Conservation (phyloP, 2,113 vertebrate genomes). For the Anolis sagrei region DNA sequence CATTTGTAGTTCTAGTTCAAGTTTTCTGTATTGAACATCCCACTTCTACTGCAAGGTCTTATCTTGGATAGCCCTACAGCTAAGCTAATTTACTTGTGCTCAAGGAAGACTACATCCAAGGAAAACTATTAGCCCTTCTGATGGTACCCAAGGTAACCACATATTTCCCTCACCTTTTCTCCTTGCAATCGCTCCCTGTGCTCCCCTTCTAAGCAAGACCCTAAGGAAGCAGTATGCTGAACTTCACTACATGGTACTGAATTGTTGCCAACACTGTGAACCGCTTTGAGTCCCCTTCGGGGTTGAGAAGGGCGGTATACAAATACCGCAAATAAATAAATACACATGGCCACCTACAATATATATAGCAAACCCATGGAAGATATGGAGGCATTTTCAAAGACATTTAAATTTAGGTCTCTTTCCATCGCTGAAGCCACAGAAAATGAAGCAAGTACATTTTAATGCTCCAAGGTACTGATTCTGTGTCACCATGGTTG, state of each 20-base stretch:
- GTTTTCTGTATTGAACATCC: not conserved
- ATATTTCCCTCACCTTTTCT: not conserved
- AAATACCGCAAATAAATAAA: no score
- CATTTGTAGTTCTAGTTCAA: not conserved
- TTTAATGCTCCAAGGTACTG: slow-evolving; percentile 92
- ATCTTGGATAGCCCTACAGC: not conserved
- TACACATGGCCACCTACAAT: slow-evolving; percentile 66
- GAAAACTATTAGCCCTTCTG: not conserved
- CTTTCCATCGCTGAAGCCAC: slow-evolving; percentile 84
- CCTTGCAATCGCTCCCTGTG: not conserved
- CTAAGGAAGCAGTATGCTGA: slow-evolving; percentile 47
- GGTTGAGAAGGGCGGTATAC: no score
- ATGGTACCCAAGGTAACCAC: slow-evolving; percentile 2
- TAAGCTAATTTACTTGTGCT: not conserved
- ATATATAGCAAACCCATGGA: slow-evolving; percentile 63
- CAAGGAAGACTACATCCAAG: not conserved
- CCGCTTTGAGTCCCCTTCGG: no score
- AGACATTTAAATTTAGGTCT: slow-evolving; percentile 83
- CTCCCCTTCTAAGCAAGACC: slow-evolving; percentile 42
- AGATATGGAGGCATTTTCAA: slow-evolving; percentile 73
- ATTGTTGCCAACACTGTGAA: no score
- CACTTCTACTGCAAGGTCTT: slow-evolving; percentile 2
- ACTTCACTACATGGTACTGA: no score
- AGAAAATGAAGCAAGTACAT: slow-evolving; percentile 89
- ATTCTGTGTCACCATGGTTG: slow-evolving; percentile 82